Evolutionary conservation across 1,140 invertebrate genomes (phyloP).

Genomic region (Brachionus plicatilis): DNA sequence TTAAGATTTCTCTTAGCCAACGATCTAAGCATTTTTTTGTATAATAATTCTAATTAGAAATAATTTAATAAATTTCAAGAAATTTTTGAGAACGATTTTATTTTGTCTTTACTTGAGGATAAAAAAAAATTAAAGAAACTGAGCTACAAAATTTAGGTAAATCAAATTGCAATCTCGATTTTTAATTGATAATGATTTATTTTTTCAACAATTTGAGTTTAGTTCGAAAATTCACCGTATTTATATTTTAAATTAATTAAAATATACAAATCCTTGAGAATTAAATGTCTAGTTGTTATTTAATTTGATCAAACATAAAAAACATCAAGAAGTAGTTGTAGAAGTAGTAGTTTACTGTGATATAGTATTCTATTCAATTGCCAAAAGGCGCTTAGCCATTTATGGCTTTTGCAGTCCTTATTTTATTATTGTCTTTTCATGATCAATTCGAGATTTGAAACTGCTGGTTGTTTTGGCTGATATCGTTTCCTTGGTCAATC

Average conservation of each 20-base stretch:
- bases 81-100: background rate
- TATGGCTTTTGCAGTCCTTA: background rate
- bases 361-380: background rate
- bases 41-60: background rate
- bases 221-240: too few relatives aligned
- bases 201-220: too few relatives aligned
- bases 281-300: too few relatives aligned
- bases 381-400: background rate
- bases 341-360: too few relatives aligned
- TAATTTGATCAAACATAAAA: too few relatives aligned
- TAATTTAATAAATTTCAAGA: background rate
- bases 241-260: too few relatives aligned
- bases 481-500: background rate
- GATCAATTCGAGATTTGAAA: background rate
- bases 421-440: background rate
- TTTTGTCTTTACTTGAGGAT: background rate
- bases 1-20: background rate
- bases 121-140: too few relatives aligned
- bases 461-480: background rate
- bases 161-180: too few relatives aligned
- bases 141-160: too few relatives aligned
- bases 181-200: too few relatives aligned
- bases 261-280: too few relatives aligned
- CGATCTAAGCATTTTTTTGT: background rate
- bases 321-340: too few relatives aligned